Evolutionary conservation across 2,888 invertebrate species (phyloP), one percentile per base, ranked within the genome.

Genomic region (Muschampia plurimacula): DNA sequence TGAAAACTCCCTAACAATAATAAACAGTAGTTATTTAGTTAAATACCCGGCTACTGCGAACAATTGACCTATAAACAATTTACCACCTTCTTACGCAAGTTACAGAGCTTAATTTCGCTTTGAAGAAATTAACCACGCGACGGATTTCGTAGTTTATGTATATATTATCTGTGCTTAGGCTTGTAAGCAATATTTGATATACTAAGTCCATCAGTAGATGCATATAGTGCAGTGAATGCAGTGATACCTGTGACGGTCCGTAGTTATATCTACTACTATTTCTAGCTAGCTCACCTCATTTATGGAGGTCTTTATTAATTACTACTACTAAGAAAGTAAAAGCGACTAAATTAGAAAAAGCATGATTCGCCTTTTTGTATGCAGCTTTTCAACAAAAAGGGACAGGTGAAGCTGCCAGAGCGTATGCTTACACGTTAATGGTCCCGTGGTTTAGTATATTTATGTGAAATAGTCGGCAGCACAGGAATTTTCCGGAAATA

Each of bases 21-120:
- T n/a, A n/a, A n/a, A n/a, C n/a, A n/a, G n/a, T n/a, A n/a, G n/a
- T n/a, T n/a, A 64, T 64, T 46, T 65, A 49, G 66, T 66, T 66
- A 66, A 66, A 66, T 52, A 65, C 49, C 55, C 39, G 66, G 44
- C 44, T 44, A 64, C 44, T 22, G 44, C 44, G 15, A 10, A 62
- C 46, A 7, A 62, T 39, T 9, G 62, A 13, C n/a, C 9, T 41
- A 7, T 62, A 15, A 62, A 36, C 39, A 39, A 62, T 62, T 39
- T 15, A 9, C 36, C 4, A 55, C 66, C 55, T 55, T 66, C 22
- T 55, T 13, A 15, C 15, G 8, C 2, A 55, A 1, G 8, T 2
- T 10, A 65, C 36, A 65, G n/a, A 52, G 52, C 15, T 55, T 66
- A 52, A 32, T 12, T n/a, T 66, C 55, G 28, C 28, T 22, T 28